phyloP scores from a whole-genome alignment of 2,888 invertebrate species.

The Sceliomorpha sp. region DNA sequence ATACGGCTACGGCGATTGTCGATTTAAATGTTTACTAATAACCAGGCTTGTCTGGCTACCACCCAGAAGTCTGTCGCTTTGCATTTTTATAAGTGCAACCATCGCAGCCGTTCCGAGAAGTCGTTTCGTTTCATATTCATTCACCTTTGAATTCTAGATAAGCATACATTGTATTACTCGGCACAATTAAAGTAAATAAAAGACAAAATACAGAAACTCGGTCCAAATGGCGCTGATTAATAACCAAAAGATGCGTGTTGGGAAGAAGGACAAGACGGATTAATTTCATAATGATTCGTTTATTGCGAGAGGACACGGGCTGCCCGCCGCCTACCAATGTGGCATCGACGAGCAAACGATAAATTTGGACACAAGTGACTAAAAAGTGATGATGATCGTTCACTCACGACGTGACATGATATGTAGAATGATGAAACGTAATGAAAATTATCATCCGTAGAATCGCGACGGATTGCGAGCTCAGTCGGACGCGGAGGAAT shows the following conservation, averaged over 20 bases:
- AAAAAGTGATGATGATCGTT: conserved; percentile 76
- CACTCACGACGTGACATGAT: conserved; percentile 76
- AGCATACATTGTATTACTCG: conserved; percentile 1
- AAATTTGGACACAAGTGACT: conserved; percentile 76
- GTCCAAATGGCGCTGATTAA: too few relatives aligned
- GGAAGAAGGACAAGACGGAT: too few relatives aligned
- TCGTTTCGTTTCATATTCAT: conserved; percentile 75
- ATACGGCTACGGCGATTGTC: conserved; percentile 75
- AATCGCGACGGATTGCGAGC: conserved; percentile 61
- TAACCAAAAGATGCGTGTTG: too few relatives aligned
- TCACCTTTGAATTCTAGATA: conserved; percentile 57
- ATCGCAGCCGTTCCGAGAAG: conserved; percentile 68
- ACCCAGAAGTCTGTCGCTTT: conserved; percentile 79
- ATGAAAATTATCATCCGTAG: conserved; percentile 58
- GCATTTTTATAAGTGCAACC: conserved; percentile 79
- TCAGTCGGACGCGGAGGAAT: conserved; percentile 29
- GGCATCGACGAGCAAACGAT: conserved; percentile 66
- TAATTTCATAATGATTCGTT: conserved; percentile 77
- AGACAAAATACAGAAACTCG: too few relatives aligned
- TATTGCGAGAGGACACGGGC: conserved; percentile 79
- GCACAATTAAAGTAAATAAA: conserved; percentile 19
- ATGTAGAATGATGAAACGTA: conserved; percentile 63
- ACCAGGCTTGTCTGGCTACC: conserved; percentile 79
- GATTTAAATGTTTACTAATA: conserved; percentile 81
- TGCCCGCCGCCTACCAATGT: conserved; percentile 74